phyloP scores from a whole-genome alignment of 2,888 invertebrate species.

The Synergus japonicus region DNA sequence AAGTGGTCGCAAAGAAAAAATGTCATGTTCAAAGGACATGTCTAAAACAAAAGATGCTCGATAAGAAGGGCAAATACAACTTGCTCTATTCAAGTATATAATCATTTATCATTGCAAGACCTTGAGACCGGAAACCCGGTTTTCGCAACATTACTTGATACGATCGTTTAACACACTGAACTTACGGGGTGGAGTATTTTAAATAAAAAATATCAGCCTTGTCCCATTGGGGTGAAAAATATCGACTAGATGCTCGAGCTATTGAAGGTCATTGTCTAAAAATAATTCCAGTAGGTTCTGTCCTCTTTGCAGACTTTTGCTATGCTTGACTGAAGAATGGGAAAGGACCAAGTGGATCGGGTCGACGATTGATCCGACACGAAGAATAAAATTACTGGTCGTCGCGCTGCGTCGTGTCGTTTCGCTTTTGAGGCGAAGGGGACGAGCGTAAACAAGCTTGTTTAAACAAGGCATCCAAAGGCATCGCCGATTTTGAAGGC shows the following conservation, averaged over 20 bases:
- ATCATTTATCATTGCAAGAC: conserved; percentile 12
- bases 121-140: conserved; percentile 12
- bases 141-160: conserved; percentile 4
- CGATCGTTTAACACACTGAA: background rate
- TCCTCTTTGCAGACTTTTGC: conserved; percentile 13
- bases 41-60: no score
- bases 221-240: conserved; percentile 28
- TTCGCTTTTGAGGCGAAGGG: background rate
- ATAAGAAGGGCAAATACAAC: background rate
- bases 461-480: conserved; percentile 6
- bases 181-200: conserved; percentile 17
- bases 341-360: conserved; percentile 26
- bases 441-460: conserved; percentile 21
- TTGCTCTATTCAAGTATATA: background rate
- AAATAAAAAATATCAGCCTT: conserved; percentile 38
- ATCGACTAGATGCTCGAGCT: conserved; percentile 34
- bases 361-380: conserved; percentile 34
- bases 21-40: no score
- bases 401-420: background rate
- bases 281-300: conserved; percentile 31
- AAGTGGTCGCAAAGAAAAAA: no score
- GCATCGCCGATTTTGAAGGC: conserved; percentile 16
- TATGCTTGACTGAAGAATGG: conserved; percentile 27
- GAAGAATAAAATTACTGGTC: background rate
- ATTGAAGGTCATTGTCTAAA: conserved; percentile 37